Evolutionary conservation across 2,113 vertebrate genomes (phyloP), one percentile per base, ranked within the genome.

Genomic region (Trogon surrucura): DNA sequence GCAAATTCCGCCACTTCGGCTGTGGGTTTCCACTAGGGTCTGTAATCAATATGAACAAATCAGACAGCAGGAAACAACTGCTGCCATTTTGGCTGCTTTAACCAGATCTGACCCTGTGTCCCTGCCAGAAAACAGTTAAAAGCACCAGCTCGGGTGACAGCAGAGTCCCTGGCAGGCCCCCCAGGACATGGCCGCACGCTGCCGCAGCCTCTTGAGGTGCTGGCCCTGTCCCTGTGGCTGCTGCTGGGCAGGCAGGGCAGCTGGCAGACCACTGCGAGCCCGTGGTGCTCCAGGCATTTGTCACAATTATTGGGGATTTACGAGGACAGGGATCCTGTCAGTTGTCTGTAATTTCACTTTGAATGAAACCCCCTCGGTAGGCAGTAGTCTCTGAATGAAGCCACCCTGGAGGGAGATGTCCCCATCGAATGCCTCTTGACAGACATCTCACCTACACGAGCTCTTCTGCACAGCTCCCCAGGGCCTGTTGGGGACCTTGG

Each of bases 231-330:
- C 0, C 80, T 3, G 22, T 5, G 27, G 67, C 34, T 54, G 64
- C 74, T 8, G 36, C 80, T 0, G 15, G 72, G 86, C 86, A 72
- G 78, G 66, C 75, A 50, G 74, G 78, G 91, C 91, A 85, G 93
- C 88, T 89, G 93, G 91, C 83, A 92, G 23, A 70, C 75, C 16
- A 5, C 48, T 47, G 85, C 54, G 16, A 50, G 67, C 87, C 89
- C 38, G 72, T 0, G 1, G 89, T 1, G 1, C 87, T 89, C 62
- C 90, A 77, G 51, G 51, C 45, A 50, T 91, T 85, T 78, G 88
- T 81, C 85, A 85, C 88, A 78, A 81, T 95, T 93, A 80, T 45
- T 82, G 69, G 64, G 64, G 86, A 96, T 96, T 95, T 94, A 92
- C 11, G 21, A 89, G 74, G 83, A 95, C 64, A 56, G 23, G 69